A percentile compares a stretch with the other conserved stretches of the same genome.
Evolutionary conservation across 2,797 vertebrate species (phyloP).

Genomic region (Chrosomus eos): DNA sequence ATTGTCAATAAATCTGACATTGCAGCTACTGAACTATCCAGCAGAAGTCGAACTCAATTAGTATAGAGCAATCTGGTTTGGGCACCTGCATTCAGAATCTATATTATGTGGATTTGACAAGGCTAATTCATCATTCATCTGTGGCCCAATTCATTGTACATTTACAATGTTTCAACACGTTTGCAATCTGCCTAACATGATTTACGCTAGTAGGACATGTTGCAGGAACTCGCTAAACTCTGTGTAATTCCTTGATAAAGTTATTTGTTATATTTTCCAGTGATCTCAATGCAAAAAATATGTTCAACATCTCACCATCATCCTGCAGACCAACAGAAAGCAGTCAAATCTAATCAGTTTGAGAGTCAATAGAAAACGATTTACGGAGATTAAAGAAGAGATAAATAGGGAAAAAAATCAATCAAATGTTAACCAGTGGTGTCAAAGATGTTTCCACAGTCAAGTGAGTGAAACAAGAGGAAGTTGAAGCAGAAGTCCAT

Average conservation of each 20-base stretch:
- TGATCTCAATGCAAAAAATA: constrained; percentile 8
- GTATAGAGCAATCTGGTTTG: constrained; percentile 19
- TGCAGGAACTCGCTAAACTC: neutral
- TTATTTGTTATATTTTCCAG: neutral
- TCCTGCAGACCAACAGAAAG: constrained; percentile 6
- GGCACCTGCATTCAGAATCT: constrained; percentile 3
- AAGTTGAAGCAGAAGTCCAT: neutral
- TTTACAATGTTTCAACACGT: neutral
- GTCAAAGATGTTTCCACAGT: constrained; percentile 20
- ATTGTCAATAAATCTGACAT: constrained; percentile 35
- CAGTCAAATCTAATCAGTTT: constrained; percentile 17
- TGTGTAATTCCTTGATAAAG: neutral
- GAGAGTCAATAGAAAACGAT: constrained; percentile 14
- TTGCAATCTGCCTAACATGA: constrained; percentile 2
- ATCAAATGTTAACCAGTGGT: constrained; percentile 29
- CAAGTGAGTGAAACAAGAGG: constrained; percentile 3
- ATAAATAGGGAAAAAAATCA: constrained; percentile 11
- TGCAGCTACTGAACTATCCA: constrained; percentile 14
- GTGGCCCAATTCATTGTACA: neutral
- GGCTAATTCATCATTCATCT: neutral
- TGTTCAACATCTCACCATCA: neutral
- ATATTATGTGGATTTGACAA: constrained; percentile 1
- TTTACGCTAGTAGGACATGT: neutral
- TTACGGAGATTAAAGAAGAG: constrained; percentile 25
- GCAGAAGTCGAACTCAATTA: constrained; percentile 33